phyloP scores from a whole-genome alignment of 2,888 invertebrate genomes.

The Thymelicus lineola region DNA sequence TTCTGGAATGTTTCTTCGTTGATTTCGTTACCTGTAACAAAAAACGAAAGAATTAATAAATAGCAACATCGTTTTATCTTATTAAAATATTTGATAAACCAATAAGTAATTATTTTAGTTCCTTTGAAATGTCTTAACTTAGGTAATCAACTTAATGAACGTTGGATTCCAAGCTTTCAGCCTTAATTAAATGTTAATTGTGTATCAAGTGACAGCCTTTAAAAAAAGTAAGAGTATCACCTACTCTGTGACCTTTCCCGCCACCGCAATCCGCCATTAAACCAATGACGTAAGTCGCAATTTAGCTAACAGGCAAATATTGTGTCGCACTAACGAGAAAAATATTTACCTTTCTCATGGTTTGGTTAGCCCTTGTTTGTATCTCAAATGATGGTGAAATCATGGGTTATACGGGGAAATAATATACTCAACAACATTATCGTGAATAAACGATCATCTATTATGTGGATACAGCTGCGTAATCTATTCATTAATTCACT shows the following conservation, averaged over 20 bases:
- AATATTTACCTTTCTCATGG: constrained; percentile 36
- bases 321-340: constrained; percentile 36
- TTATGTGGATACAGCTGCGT: background rate
- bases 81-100: too few species aligned
- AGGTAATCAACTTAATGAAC: too few species aligned
- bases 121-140: too few species aligned
- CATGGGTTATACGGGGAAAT: constrained; percentile 1
- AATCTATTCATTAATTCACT: constrained; percentile 1
- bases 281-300: constrained; percentile 39
- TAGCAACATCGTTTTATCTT: too few species aligned
- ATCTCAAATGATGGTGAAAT: constrained; percentile 26
- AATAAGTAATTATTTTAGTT: too few species aligned
- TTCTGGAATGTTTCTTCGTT: background rate
- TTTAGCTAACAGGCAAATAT: constrained; percentile 46
- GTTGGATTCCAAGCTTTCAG: background rate
- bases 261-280: constrained; percentile 26
- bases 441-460: too few species aligned
- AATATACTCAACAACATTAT: background rate
- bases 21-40: constrained; percentile 5
- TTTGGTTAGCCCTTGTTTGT: constrained; percentile 29
- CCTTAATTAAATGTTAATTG: background rate
- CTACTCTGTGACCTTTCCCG: constrained; percentile 32
- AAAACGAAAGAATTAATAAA: background rate
- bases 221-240: background rate
- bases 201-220: background rate